phyloP scores from a whole-genome alignment of 1,140 invertebrate genomes.

The Epicauta chinensis region DNA sequence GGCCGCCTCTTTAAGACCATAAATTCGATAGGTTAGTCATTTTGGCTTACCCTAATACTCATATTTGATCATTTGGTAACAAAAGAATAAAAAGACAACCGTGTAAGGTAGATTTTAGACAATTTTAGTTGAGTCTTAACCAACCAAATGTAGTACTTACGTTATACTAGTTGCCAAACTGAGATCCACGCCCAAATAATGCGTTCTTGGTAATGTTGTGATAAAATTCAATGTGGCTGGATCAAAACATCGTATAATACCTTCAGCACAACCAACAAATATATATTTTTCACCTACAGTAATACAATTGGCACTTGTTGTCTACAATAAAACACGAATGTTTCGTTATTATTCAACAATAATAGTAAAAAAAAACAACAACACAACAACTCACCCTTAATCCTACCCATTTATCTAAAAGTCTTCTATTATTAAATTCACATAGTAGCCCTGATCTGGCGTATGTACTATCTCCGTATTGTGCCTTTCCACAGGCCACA shows the following conservation, averaged over 20 bases:
- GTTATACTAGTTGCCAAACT: slow-evolving; percentile 73
- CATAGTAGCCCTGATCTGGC: slow-evolving; percentile 83
- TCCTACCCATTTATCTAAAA: slow-evolving; percentile 95
- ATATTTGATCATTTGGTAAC: no score
- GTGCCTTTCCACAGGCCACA: slow-evolving; percentile 81
- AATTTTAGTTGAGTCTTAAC: no score
- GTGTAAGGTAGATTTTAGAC: no score
- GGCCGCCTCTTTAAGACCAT: no score
- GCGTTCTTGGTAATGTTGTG: slow-evolving; percentile 83
- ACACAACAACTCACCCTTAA: slow-evolving; percentile 61
- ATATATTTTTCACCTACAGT: slow-evolving; percentile 80
- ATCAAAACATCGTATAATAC: slow-evolving; percentile 88
- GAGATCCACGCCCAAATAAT: slow-evolving; percentile 92
- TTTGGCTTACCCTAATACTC: no score
- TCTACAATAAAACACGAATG: slow-evolving; percentile 53
- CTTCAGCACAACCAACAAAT: slow-evolving; percentile 92
- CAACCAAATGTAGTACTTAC: slow-evolving; percentile 47
- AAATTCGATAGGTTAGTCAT: no score
- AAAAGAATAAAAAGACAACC: no score
- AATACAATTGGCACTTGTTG: slow-evolving; percentile 87
- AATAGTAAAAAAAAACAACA: no score
- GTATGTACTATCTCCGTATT: slow-evolving; percentile 77
- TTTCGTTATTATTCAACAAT: no score
- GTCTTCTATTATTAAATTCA: slow-evolving; percentile 86
- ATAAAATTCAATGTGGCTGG: slow-evolving; percentile 79